These are phyloP conservation scores for Drosophila lacteicornis DNA, from an alignment of 1,140 invertebrate genomes.

Conservation along the genomic window DNA sequence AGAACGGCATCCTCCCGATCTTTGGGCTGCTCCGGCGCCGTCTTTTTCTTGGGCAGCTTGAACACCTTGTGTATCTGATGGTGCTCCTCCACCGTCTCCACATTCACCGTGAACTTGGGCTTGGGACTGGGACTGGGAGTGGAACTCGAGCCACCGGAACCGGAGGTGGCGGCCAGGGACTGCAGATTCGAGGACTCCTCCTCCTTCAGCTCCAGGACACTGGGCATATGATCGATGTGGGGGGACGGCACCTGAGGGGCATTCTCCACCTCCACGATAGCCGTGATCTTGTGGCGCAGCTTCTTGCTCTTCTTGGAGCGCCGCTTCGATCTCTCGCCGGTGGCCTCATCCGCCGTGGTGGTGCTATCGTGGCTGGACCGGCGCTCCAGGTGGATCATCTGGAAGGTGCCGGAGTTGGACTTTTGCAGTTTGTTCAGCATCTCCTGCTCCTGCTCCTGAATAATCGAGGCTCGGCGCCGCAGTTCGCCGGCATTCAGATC, in stretches of 20 bases:
- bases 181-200: constrained; percentile 31
- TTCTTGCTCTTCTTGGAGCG: constrained; percentile 72
- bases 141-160: constrained; percentile 22
- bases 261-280: constrained; percentile 74
- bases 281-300: constrained; percentile 75
- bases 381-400: constrained; percentile 72
- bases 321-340: constrained; percentile 41
- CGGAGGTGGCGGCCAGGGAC: neutral
- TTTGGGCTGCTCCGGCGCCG: constrained; percentile 10
- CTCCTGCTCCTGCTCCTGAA: constrained; percentile 82
- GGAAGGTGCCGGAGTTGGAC: constrained; percentile 73
- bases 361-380: constrained; percentile 72
- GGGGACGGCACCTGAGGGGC: constrained; percentile 13
- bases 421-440: constrained; percentile 78
- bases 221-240: constrained; percentile 48
- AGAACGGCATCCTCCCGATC: constrained; percentile 17
- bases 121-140: constrained; percentile 47
- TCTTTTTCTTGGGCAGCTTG: constrained; percentile 82
- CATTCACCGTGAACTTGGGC: constrained; percentile 74
- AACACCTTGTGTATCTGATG: constrained; percentile 77
- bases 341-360: constrained; percentile 58
- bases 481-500: constrained; percentile 86
- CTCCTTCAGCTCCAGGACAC: constrained; percentile 63
- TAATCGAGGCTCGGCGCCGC: constrained; percentile 77
- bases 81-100: constrained; percentile 79